A percentile compares a stretch with the other conserved stretches of the same genome.
phyloP scores from a whole-genome alignment of 1,140 invertebrate species.

The Drosophila albomicans region DNA sequence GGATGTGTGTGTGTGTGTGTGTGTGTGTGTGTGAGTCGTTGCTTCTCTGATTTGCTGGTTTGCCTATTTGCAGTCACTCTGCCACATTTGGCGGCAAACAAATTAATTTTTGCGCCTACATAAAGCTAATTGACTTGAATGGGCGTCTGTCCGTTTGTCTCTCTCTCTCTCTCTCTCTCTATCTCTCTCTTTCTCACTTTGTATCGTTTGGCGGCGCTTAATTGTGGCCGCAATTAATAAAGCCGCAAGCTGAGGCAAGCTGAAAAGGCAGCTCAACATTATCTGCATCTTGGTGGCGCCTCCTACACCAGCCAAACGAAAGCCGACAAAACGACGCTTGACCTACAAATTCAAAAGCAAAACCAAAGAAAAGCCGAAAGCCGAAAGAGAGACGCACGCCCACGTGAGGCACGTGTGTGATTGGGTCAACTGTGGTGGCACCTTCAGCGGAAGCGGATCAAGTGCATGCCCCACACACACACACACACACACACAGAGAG shows the following conservation, averaged over 20 bases:
- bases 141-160: slow-evolving; percentile 39
- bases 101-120: slow-evolving; percentile 80
- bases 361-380: slow-evolving; percentile 15
- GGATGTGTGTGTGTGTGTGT: slow-evolving; percentile 12
- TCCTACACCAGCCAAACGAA: slow-evolving; percentile 46
- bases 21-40: slow-evolving; percentile 23
- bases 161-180: slow-evolving; percentile 11
- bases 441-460: slow-evolving; percentile 67
- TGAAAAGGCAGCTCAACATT: slow-evolving; percentile 12
- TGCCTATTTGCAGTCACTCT: slow-evolving; percentile 42
- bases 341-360: slow-evolving; percentile 51
- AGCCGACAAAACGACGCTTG: slow-evolving; percentile 58
- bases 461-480: slow-evolving; percentile 52
- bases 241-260: slow-evolving; percentile 8
- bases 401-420: slow-evolving; percentile 37
- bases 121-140: slow-evolving; percentile 75
- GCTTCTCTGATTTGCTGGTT: slow-evolving; percentile 11
- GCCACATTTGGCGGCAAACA: slow-evolving; percentile 77
- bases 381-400: not conserved
- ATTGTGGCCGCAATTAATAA: slow-evolving; percentile 56
- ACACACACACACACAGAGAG: slow-evolving; percentile 29
- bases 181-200: not conserved
- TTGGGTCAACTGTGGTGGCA: slow-evolving; percentile 35
- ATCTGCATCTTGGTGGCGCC: slow-evolving; percentile 61
- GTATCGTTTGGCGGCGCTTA: slow-evolving; percentile 17